Percentiles rank a stretch among this genome's conserved stretches.
These are phyloP conservation scores for Drymonia ruficornis DNA, from an alignment of 2,888 invertebrate genomes.

Conservation along the genomic window DNA sequence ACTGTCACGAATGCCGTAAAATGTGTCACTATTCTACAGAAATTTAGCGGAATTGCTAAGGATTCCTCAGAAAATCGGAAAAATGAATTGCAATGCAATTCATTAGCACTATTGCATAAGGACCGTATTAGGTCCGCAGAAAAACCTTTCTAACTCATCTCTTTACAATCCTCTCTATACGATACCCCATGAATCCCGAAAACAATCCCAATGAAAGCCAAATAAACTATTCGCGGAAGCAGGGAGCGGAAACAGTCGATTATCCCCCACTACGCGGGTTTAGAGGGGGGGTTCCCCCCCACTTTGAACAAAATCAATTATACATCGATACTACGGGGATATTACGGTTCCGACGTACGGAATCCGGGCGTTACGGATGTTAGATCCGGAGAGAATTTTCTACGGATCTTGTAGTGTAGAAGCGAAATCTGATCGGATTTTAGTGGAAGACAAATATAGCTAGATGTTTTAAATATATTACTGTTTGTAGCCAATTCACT, in stretches of 20 bases:
- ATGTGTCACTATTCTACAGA: no score
- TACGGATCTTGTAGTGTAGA: neutral
- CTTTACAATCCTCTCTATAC: neutral
- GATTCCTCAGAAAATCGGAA: no score
- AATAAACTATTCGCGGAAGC: conserved; percentile 38
- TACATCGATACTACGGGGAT: conserved; percentile 23
- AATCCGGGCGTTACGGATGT: neutral
- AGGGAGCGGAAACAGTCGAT: conserved; percentile 48
- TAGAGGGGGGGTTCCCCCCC: conserved; percentile 20
- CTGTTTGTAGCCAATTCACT: no score
- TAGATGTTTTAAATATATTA: no score
- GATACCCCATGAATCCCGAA: conserved; percentile 7
- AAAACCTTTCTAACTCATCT: no score
- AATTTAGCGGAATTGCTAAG: no score
- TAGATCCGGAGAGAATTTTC: neutral
- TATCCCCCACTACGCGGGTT: conserved; percentile 30
- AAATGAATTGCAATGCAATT: no score
- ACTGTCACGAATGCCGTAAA: no score
- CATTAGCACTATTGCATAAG: no score
- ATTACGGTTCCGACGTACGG: neutral
- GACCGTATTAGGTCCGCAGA: no score
- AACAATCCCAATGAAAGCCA: conserved; percentile 28
- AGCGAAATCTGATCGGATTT: neutral
- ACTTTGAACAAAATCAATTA: conserved; percentile 52
- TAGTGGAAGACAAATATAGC: no score